Conservation (phyloP, 2,113 vertebrate genomes). For the Hymenochirus boettgeri region DNA sequence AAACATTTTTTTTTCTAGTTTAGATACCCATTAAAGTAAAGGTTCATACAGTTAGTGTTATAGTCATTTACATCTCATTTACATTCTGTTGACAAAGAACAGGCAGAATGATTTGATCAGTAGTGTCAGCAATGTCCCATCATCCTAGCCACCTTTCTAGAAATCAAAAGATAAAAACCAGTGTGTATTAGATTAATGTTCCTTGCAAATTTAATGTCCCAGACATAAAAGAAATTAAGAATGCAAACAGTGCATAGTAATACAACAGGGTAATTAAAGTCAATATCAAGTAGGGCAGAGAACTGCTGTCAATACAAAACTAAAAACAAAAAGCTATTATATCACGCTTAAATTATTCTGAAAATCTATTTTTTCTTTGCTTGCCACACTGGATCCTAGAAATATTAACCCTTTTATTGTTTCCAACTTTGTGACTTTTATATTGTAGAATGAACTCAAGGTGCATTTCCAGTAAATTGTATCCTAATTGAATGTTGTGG, state of each 20-base stretch:
- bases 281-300: constrained; percentile 22
- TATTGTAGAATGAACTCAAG: too few species aligned
- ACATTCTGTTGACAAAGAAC: too few species aligned
- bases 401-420: too few species aligned
- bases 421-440: too few species aligned
- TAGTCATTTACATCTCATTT: too few species aligned
- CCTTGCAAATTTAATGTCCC: constrained; percentile 38
- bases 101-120: too few species aligned
- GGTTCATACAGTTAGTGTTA: too few species aligned
- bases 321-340: constrained; percentile 12
- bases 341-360: constrained; percentile 7
- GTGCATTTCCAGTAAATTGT: too few species aligned
- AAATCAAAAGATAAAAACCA: constrained; percentile 12
- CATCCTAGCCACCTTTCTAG: constrained; percentile 11
- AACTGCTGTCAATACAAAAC: constrained; percentile 12
- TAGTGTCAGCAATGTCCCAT: constrained; percentile 8
- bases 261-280: constrained; percentile 36
- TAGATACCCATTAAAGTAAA: too few species aligned
- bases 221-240: constrained; percentile 37
- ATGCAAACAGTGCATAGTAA: constrained; percentile 35
- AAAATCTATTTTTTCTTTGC: neutral
- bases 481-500: too few species aligned
- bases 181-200: constrained; percentile 34
- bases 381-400: too few species aligned
- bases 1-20: too few species aligned